A percentile compares a stretch with the other conserved stretches of the same genome.
Conservation (phyloP, 2,113 vertebrate species). For the Neogale vison region DNA sequence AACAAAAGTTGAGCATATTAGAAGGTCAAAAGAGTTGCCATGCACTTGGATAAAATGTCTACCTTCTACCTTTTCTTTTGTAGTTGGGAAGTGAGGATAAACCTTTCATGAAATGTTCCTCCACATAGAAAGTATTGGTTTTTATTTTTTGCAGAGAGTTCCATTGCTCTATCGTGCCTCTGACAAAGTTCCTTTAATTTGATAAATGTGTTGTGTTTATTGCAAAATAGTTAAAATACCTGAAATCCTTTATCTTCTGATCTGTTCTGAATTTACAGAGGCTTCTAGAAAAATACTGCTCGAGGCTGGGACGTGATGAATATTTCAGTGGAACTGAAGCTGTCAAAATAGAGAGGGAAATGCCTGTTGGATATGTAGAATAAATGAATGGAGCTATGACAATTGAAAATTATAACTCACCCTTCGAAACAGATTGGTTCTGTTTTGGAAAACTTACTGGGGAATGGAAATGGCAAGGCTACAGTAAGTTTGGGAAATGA, state of each 20-base stretch:
- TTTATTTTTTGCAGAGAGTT: background rate
- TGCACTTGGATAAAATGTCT: background rate
- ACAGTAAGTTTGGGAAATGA: slow-evolving; percentile 46
- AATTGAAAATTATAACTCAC: slow-evolving; percentile 70
- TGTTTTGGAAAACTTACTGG: slow-evolving; percentile 25
- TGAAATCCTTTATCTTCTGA: slow-evolving; percentile 56
- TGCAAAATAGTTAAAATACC: slow-evolving; percentile 65
- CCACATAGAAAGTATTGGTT: slow-evolving; percentile 26
- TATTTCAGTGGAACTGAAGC: slow-evolving; percentile 65
- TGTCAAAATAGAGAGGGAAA: slow-evolving; percentile 68
- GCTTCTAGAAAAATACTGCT: slow-evolving; percentile 59
- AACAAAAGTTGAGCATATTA: background rate
- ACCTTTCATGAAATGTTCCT: slow-evolving; percentile 4
- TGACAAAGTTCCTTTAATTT: slow-evolving; percentile 73
- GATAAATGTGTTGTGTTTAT: slow-evolving; percentile 63
- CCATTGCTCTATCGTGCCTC: slow-evolving; percentile 27
- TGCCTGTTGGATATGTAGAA: slow-evolving; percentile 58
- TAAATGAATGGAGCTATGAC: slow-evolving; percentile 69
- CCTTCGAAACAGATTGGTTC: slow-evolving; percentile 58
- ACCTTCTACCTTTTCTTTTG: background rate
- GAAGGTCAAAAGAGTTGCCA: slow-evolving; percentile 1
- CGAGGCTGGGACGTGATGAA: slow-evolving; percentile 51
- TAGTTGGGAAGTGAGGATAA: background rate
- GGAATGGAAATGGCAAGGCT: slow-evolving; percentile 4
- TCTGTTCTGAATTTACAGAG: slow-evolving; percentile 71